Percentiles rank a stretch among this genome's conserved stretches.
Conservation (phyloP, 2,113 vertebrate genomes). For the Cathartes aura region DNA sequence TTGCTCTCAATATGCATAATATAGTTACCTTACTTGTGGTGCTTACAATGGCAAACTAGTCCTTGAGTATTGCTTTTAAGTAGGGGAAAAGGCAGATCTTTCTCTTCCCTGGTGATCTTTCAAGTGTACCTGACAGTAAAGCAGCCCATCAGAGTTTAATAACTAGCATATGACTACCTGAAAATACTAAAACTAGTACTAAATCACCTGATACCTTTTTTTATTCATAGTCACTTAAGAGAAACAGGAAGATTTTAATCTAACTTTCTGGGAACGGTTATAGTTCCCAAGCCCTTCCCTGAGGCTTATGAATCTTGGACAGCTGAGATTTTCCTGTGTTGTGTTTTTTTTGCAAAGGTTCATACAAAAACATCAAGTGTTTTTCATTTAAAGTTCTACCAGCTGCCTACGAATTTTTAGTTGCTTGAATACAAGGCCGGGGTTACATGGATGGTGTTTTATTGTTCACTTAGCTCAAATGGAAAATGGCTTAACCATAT, state of each 20-base stretch:
- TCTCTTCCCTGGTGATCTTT: not conserved
- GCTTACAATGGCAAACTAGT: not conserved
- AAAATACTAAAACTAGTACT: not conserved
- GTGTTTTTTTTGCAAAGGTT: not conserved
- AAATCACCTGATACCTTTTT: not conserved
- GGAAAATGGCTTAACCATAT: conserved; percentile 46
- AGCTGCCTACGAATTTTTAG: not conserved
- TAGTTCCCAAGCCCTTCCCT: not conserved
- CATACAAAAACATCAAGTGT: conserved; percentile 31
- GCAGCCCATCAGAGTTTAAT: not conserved
- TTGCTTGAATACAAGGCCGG: not conserved
- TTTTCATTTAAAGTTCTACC: conserved; percentile 33
- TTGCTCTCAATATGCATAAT: not conserved
- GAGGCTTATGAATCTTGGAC: not conserved
- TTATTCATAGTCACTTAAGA: not conserved
- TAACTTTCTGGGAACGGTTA: not conserved
- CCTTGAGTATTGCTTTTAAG: not conserved
- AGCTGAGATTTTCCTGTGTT: not conserved
- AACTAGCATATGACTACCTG: not conserved
- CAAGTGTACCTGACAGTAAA: not conserved
- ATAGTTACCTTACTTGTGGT: not conserved
- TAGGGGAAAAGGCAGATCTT: not conserved
- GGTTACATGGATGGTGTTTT: conserved; percentile 13
- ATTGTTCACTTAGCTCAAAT: conserved; percentile 26
- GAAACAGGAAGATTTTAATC: not conserved